phyloP scores from a whole-genome alignment of 1,140 invertebrate genomes.

The Caligus rogercresseyi region DNA sequence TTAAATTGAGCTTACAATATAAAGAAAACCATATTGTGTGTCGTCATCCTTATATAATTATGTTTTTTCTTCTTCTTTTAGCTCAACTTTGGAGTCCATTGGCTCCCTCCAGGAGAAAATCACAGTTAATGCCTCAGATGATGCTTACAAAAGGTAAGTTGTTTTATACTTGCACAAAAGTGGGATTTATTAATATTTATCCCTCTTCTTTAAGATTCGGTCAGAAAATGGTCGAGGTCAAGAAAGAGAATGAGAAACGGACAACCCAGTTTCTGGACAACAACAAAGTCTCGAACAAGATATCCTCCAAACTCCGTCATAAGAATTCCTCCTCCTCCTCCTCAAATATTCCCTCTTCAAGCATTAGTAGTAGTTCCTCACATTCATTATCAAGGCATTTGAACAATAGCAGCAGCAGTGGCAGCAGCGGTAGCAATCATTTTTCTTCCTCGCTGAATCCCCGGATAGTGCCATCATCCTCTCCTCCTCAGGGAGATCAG shows the following conservation, averaged over 20 bases:
- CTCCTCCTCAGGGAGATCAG: neutral
- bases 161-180: constrained; percentile 1
- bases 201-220: constrained; percentile 5
- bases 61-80: neutral
- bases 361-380: neutral
- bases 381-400: neutral
- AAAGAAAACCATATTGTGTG: too few relatives aligned
- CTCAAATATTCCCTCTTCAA: too few relatives aligned
- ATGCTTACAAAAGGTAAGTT: constrained; percentile 15
- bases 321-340: neutral
- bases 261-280: constrained; percentile 1
- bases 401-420: neutral
- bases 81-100: constrained; percentile 4
- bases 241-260: constrained; percentile 13
- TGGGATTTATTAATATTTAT: neutral
- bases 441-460: neutral
- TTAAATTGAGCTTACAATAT: too few relatives aligned
- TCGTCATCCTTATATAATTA: neutral
- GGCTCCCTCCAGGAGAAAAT: constrained; percentile 11
- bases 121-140: constrained; percentile 5
- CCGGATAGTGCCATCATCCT: neutral
- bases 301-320: neutral
- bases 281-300: neutral
- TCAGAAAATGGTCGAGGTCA: constrained; percentile 8
- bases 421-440: neutral